Percentiles rank a stretch among this genome's conserved stretches.
Evolutionary conservation across 64 coral and sea anemone species (phyloP).

Genomic region (Actinia equina): DNA sequence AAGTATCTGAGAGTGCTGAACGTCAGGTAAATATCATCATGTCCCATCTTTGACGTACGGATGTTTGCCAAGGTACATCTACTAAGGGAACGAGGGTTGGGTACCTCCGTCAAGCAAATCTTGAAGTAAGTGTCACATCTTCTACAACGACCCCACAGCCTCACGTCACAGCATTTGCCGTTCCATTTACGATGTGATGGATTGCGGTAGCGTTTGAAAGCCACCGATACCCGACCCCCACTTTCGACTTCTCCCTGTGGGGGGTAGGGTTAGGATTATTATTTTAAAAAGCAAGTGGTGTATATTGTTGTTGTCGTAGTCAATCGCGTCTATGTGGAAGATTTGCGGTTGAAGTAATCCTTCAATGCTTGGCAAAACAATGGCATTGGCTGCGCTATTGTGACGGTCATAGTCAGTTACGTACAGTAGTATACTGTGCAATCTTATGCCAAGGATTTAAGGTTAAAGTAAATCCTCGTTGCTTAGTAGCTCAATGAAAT

Average conservation of each 20-base stretch:
- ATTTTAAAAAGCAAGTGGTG: not conserved
- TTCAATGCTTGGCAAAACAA: too few relatives aligned
- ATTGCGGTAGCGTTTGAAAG: slow-evolving; percentile 60
- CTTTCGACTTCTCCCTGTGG: slow-evolving; percentile 16
- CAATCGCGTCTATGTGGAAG: too few relatives aligned
- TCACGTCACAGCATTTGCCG: slow-evolving; percentile 60
- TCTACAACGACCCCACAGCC: slow-evolving; percentile 21
- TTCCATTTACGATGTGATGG: slow-evolving; percentile 50
- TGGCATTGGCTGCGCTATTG: too few relatives aligned
- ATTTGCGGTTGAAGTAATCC: too few relatives aligned
- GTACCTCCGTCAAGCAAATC: slow-evolving; percentile 39
- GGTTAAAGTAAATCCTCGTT: too few relatives aligned
- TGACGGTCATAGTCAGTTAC: too few relatives aligned
- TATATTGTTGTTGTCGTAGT: too few relatives aligned
- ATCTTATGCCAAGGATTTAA: too few relatives aligned
- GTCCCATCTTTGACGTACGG: slow-evolving; percentile 35
- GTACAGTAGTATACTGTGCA: too few relatives aligned
- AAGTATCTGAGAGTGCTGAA: slow-evolving; percentile 31
- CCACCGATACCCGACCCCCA: slow-evolving; percentile 36
- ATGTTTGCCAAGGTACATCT: slow-evolving; percentile 47
- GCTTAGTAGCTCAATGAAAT: not conserved
- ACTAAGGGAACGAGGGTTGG: not conserved
- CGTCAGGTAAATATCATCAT: not conserved
- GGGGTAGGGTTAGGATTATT: not conserved
- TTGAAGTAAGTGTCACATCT: slow-evolving; percentile 65